These are phyloP conservation scores for Tyto alba DNA, from an alignment of 2,113 vertebrate genomes.

Conservation along the genomic window DNA sequence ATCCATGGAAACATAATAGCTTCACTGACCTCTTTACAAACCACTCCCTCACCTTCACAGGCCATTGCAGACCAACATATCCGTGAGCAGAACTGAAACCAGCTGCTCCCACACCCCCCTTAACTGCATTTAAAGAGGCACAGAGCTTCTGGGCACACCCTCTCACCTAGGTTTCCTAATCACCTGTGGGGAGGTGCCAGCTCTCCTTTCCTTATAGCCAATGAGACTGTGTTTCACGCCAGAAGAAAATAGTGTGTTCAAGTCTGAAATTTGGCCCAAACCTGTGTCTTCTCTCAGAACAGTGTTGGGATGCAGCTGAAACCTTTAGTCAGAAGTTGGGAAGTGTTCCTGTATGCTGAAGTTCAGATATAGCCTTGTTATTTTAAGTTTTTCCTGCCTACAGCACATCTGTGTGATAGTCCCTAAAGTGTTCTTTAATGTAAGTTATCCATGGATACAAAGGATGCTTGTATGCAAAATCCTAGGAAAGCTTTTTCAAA, in stretches of 20 bases:
- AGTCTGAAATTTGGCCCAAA: not conserved
- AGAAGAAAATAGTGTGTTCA: fast-evolving
- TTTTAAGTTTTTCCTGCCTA: not conserved
- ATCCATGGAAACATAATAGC: not conserved
- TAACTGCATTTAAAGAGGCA: not conserved
- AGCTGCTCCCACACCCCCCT: not conserved
- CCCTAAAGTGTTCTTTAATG: not conserved
- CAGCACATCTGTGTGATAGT: not conserved
- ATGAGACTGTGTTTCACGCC: fast-evolving
- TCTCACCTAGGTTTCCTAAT: fast-evolving
- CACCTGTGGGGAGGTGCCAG: not conserved
- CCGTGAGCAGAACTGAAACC: fast-evolving
- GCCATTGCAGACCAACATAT: fast-evolving
- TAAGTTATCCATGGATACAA: not conserved
- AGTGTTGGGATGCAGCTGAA: not conserved
- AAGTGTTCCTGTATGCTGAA: not conserved
- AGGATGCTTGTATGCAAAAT: not conserved
- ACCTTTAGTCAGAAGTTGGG: not conserved
- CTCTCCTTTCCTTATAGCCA: not conserved
- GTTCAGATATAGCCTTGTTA: not conserved
- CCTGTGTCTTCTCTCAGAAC: not conserved
- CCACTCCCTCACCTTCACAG: not conserved
- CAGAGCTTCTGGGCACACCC: not conserved
- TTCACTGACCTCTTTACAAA: not conserved
- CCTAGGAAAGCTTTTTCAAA: not conserved